Base-by-base conservation (phyloP, 1,140 invertebrate species). In the Andrena cerasifolii region DNA sequence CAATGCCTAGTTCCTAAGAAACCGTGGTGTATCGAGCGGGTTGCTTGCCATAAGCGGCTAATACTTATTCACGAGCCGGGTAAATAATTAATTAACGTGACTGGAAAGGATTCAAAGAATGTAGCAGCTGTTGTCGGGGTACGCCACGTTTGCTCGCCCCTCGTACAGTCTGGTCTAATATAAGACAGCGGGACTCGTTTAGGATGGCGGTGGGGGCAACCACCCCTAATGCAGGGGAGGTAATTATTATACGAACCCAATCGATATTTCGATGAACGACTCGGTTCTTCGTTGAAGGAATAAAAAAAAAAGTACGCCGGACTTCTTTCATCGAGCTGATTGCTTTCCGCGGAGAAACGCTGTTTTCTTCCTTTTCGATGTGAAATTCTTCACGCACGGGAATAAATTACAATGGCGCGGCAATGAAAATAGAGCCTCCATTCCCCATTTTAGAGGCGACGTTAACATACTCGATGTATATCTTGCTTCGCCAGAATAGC, bases 171-270 rank as follows among this genome's bases (percentile, higher is more conserved):
- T 82, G 79, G 84, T 85, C 71, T 85, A 82, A 84, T 84, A 76
- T 54, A 76, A 84, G 83, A 71, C 82, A 71, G 79, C 71, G 71
- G 56, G 79, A 53, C 66, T 85, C 75, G 82, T 84, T 80, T 78
- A 54, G 78, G 54, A 68, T 14, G 28, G 53, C 45, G 49, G 81
- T 49, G 87, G 85, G 88, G 87, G 79, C 84, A 87, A 79, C 82
- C 81, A 82, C 87, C 89, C 89, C 87, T 90, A 90, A 90, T 90
- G 87, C 86, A 85, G 76, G 80, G 82, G 88, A 88, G 82, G 84
- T 90, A 90, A 90, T 90, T 90, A 90, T 90, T 90, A 88, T 90
- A 90, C 88, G 84, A 89, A 89, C 89, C n/a, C 87, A 90, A 90
- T 90, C 89, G 88, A 90, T 90, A 90, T 86, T 89, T 89, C 82